Conservation (phyloP, 2,797 vertebrate species). For the Gymnodraco acuticeps region DNA sequence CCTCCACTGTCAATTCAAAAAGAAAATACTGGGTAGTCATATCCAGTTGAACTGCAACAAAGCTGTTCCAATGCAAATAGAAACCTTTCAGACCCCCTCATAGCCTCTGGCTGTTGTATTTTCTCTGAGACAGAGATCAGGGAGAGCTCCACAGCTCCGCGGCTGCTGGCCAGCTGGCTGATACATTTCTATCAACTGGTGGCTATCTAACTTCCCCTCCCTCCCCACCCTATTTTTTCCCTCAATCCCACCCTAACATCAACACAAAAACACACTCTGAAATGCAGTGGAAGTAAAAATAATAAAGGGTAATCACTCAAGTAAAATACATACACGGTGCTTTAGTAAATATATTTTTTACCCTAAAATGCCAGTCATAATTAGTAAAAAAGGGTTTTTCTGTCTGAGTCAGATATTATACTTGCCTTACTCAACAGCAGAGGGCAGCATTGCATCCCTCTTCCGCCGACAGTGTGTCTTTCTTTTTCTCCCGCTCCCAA, state of each 20-base stretch:
- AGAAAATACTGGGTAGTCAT: not conserved
- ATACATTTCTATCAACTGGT: conserved; percentile 64
- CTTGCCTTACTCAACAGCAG: conserved; percentile 58
- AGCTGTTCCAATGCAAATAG: conserved; percentile 34
- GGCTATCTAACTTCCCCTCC: conserved; percentile 67
- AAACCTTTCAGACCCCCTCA: conserved; percentile 35
- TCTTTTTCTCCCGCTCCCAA: conserved; percentile 21
- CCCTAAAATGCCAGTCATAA: not conserved
- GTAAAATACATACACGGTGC: too few species aligned
- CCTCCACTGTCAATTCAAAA: not conserved
- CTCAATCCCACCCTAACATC: conserved; percentile 33
- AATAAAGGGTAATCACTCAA: not conserved
- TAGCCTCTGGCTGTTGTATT: conserved; percentile 70
- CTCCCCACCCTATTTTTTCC: conserved; percentile 45
- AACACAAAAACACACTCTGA: conserved; percentile 19
- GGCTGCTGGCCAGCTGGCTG: conserved; percentile 68
- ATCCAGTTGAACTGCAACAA: conserved; percentile 31
- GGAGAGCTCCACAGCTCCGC: conserved; percentile 47
- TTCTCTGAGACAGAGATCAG: conserved; percentile 68
- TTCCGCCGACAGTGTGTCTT: conserved; percentile 4
- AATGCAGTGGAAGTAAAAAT: not conserved
- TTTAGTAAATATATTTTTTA: not conserved
- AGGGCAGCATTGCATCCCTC: conserved; percentile 74
- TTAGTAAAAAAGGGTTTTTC: conserved; percentile 2
- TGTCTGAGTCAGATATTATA: not conserved